A percentile compares a stretch with the other conserved stretches of the same genome.
These are phyloP conservation scores for Oryzias sinensis DNA, from an alignment of 2,797 vertebrate species.

Conservation along the genomic window DNA sequence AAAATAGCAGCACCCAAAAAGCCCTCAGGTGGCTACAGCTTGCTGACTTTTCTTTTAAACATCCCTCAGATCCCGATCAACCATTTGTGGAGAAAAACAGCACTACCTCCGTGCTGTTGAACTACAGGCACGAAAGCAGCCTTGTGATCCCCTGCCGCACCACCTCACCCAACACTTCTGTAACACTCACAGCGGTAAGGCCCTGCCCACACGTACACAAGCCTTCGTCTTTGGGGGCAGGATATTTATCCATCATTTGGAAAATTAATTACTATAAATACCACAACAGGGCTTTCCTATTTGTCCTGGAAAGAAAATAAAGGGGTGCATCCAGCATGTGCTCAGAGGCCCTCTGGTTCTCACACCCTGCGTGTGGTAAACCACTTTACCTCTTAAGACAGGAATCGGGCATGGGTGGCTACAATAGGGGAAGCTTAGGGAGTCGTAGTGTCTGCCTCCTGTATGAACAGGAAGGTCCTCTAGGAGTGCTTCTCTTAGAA, in stretches of 20 bases:
- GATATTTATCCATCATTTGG: background rate
- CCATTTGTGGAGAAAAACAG: slow-evolving; percentile 77
- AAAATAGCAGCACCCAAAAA: background rate
- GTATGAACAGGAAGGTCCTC: slow-evolving; percentile 77
- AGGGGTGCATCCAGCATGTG: slow-evolving; percentile 15
- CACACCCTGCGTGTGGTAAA: slow-evolving; percentile 52
- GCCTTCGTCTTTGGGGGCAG: no score
- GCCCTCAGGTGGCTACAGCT: no score
- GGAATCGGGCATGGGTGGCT: slow-evolving; percentile 44
- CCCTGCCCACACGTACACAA: slow-evolving; percentile 1
- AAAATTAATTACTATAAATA: slow-evolving; percentile 25
- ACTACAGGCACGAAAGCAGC: slow-evolving; percentile 39
- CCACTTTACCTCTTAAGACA: slow-evolving; percentile 38
- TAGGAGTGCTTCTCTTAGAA: slow-evolving; percentile 72
- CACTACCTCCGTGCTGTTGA: background rate
- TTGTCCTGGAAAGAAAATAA: slow-evolving; percentile 13
- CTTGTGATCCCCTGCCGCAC: slow-evolving; percentile 85
- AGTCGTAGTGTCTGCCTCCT: slow-evolving; percentile 86
- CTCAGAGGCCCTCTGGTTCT: slow-evolving; percentile 45
- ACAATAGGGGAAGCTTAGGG: slow-evolving; percentile 58
- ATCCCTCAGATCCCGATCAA: slow-evolving; percentile 74
- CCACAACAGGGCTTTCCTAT: slow-evolving; percentile 6
- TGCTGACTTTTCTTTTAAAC: slow-evolving; percentile 2
- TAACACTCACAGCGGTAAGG: slow-evolving; percentile 79
- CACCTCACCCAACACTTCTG: slow-evolving; percentile 76